Evolutionary conservation across 1,140 invertebrate species (phyloP).

Genomic region (Oryctes rhinoceros): DNA sequence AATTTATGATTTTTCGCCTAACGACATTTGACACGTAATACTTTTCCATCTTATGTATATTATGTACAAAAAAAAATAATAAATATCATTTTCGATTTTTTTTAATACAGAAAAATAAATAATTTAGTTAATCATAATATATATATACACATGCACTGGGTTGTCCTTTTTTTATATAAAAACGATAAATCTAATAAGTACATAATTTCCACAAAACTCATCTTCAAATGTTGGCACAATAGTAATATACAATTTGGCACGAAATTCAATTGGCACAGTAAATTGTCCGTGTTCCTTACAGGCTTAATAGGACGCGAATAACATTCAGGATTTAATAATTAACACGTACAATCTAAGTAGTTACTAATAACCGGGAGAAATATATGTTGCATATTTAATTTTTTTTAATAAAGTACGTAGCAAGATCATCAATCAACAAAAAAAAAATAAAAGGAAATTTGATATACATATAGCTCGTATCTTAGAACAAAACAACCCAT

Average conservation of each 20-base stretch:
- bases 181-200: slow-evolving; percentile 37
- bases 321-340: background rate
- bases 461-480: too few relatives aligned
- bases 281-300: slow-evolving; percentile 30
- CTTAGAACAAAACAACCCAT: too few relatives aligned
- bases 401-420: too few relatives aligned
- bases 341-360: too few relatives aligned
- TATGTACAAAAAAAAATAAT: slow-evolving; percentile 49
- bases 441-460: too few relatives aligned
- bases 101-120: slow-evolving; percentile 46
- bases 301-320: background rate
- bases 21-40: slow-evolving; percentile 41
- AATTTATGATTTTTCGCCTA: background rate
- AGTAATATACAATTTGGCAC: slow-evolving; percentile 50
- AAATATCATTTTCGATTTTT: slow-evolving; percentile 37
- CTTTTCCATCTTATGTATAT: slow-evolving; percentile 43
- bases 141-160: slow-evolving; percentile 45
- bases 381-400: too few relatives aligned
- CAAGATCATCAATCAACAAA: too few relatives aligned
- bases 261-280: slow-evolving; percentile 49
- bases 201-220: background rate
- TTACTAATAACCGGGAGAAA: too few relatives aligned
- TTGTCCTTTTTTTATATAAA: background rate
- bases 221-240: slow-evolving; percentile 43
- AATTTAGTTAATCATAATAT: slow-evolving; percentile 42